Evolutionary conservation across 1,140 invertebrate species (phyloP).

Genomic region (Drosophila nigrodunni): DNA sequence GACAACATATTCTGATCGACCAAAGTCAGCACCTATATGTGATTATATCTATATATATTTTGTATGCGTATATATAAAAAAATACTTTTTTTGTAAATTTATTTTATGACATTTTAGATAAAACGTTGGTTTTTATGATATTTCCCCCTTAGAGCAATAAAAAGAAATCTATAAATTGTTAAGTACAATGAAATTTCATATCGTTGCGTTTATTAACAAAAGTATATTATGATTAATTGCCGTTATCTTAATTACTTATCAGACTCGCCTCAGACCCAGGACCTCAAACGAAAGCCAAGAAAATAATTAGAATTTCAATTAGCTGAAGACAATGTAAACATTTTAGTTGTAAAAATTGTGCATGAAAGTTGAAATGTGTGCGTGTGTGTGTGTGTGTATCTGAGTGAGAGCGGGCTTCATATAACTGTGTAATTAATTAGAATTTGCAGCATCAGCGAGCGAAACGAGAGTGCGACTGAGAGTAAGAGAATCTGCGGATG

Average conservation of each 20-base stretch:
- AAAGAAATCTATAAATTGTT: slow-evolving; percentile 1
- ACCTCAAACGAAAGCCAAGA: slow-evolving; percentile 3
- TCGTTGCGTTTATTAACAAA: neutral
- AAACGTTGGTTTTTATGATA: slow-evolving; percentile 26
- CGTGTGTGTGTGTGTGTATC: slow-evolving; percentile 1
- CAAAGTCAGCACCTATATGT: slow-evolving; percentile 58
- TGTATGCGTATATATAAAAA: neutral
- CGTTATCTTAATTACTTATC: slow-evolving; percentile 35
- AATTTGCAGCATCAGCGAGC: slow-evolving; percentile 54
- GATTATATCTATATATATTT: slow-evolving; percentile 50
- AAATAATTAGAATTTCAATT: slow-evolving; percentile 55
- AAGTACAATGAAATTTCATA: slow-evolving; percentile 7
- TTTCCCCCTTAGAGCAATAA: neutral
- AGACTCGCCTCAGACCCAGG: neutral
- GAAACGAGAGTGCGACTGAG: neutral
- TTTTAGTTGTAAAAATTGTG: slow-evolving; percentile 34
- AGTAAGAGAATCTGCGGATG: slow-evolving; percentile 25
- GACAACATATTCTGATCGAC: slow-evolving; percentile 34
- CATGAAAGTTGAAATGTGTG: slow-evolving; percentile 14
- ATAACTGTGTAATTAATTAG: slow-evolving; percentile 59
- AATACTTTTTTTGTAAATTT: slow-evolving; percentile 31
- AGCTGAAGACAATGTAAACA: slow-evolving; percentile 43
- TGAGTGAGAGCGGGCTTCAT: slow-evolving; percentile 21
- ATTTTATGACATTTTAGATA: slow-evolving; percentile 35
- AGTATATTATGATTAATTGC: slow-evolving; percentile 27